Conservation (phyloP, 2,113 vertebrate genomes). For the Choloepus hoffmanni region DNA sequence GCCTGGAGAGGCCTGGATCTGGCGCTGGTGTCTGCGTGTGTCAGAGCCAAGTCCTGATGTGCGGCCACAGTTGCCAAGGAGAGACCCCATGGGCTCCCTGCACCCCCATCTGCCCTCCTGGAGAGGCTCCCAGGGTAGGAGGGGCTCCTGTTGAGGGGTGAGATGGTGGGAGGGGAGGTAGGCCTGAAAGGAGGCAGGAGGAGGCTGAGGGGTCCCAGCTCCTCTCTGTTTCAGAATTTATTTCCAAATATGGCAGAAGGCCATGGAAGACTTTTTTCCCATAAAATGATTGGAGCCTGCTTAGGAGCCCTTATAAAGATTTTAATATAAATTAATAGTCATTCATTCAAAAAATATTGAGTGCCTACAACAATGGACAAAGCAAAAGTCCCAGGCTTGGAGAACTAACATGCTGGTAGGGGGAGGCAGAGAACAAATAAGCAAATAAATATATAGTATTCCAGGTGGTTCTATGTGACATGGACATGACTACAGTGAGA, state of each 20-base stretch:
- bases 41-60: slow-evolving; percentile 35
- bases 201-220: background rate
- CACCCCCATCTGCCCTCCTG: background rate
- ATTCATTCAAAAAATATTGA: background rate
- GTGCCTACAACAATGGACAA: background rate
- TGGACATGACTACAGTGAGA: background rate
- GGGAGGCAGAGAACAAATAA: background rate
- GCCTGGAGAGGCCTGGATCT: background rate
- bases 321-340: slow-evolving; percentile 32
- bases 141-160: background rate
- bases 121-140: background rate
- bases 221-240: slow-evolving; percentile 18
- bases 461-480: background rate
- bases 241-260: background rate
- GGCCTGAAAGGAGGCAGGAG: background rate
- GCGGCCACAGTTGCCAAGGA: background rate
- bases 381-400: background rate
- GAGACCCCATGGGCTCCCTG: background rate
- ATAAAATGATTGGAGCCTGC: background rate
- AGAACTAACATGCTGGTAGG: background rate
- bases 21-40: background rate
- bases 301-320: background rate
- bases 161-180: no score
- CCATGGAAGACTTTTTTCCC: background rate
- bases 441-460: background rate